These are phyloP conservation scores for Hirudo medicinalis DNA, from an alignment of 1,140 invertebrate species.

Conservation along the genomic window DNA sequence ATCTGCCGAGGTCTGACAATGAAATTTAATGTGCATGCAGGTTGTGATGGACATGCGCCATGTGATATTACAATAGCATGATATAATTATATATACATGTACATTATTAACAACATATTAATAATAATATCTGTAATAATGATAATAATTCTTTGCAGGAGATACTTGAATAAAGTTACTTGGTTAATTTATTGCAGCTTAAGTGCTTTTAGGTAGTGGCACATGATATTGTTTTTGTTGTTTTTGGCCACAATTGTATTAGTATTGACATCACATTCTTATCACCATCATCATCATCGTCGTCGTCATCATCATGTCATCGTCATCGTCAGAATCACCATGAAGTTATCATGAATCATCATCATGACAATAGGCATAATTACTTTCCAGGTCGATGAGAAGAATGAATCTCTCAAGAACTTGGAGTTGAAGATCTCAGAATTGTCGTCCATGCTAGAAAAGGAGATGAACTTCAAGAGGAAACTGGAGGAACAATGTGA, in stretches of 20 bases:
- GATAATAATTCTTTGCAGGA: background rate
- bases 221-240: background rate
- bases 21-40: no score
- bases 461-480: background rate
- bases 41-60: no score
- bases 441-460: background rate
- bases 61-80: no score
- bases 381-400: background rate
- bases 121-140: background rate
- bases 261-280: background rate
- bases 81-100: background rate
- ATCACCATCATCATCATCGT: background rate
- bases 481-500: background rate
- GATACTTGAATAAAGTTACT: no score
- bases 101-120: background rate
- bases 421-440: background rate
- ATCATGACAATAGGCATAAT: background rate
- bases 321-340: background rate
- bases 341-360: background rate
- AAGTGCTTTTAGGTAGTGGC: no score
- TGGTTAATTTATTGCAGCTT: no score
- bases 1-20: no score
- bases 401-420: background rate
- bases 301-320: conserved; percentile 2
- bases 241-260: background rate